These are phyloP conservation scores for Cichlasoma orientale DNA, from an alignment of 2,797 vertebrate species.

Conservation along the genomic window DNA sequence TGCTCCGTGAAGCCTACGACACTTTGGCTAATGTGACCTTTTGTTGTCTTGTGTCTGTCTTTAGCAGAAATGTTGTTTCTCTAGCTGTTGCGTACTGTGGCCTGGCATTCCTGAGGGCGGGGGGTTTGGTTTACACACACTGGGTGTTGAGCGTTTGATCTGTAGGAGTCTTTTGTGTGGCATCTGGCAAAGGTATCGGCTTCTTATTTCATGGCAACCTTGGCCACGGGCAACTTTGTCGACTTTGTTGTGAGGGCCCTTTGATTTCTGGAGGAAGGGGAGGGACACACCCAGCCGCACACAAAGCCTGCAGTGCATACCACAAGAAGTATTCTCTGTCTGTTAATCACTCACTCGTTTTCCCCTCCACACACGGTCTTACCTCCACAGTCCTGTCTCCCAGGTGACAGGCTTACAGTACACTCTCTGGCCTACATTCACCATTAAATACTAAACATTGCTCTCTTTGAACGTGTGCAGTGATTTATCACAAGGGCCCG, in stretches of 20 bases:
- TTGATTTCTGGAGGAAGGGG: conserved; percentile 80
- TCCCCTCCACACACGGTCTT: conserved; percentile 19
- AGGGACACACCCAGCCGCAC: conserved; percentile 68
- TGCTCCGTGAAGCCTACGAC: background rate
- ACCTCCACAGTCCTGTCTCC: conserved; percentile 49
- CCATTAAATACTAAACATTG: conserved; percentile 26
- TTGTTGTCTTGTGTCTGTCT: conserved; percentile 4
- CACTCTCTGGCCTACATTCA: conserved; percentile 38
- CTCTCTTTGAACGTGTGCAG: conserved; percentile 21
- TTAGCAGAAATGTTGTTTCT: conserved; percentile 9
- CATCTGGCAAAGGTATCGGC: conserved; percentile 65
- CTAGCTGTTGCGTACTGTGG: conserved; percentile 25
- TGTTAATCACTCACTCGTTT: conserved; percentile 71
- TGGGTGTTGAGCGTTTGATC: conserved; percentile 56
- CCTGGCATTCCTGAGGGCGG: conserved; percentile 49
- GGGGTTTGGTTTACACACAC: conserved; percentile 60
- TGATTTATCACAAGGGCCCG: conserved; percentile 38
- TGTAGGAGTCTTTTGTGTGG: conserved; percentile 68
- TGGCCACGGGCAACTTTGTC: conserved; percentile 65
- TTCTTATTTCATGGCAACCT: conserved; percentile 68
- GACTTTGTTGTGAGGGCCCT: conserved; percentile 76
- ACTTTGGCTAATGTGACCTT: background rate
- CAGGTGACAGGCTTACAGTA: conserved; percentile 54
- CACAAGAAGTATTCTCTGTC: conserved; percentile 66
- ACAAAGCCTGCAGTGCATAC: conserved; percentile 77